A percentile compares a stretch with the other conserved stretches of the same genome.
These are phyloP conservation scores for Epinotia bilunana DNA, from an alignment of 2,888 invertebrate species.

Conservation along the genomic window DNA sequence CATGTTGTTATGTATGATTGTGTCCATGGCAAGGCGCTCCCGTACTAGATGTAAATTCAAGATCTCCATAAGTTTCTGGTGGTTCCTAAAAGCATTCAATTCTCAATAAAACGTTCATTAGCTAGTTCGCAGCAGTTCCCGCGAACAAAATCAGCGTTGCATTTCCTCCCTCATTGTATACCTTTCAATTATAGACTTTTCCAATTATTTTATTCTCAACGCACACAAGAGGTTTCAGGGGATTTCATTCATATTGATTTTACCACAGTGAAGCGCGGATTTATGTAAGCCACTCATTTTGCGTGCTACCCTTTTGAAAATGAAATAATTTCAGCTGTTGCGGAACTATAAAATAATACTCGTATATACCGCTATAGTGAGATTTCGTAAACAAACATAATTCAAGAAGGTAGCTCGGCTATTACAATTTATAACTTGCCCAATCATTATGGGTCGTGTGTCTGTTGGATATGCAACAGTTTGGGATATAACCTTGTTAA, in stretches of 20 bases:
- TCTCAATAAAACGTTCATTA: constrained; percentile 17
- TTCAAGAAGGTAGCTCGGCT: too few relatives aligned
- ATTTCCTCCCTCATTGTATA: constrained; percentile 30
- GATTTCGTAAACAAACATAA: background rate
- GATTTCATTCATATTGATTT: constrained; percentile 20
- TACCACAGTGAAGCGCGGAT: constrained; percentile 15
- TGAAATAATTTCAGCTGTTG: background rate
- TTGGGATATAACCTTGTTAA: too few relatives aligned
- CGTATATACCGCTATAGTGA: background rate
- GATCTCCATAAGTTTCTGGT: constrained; percentile 89
- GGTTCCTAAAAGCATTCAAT: constrained; percentile 79
- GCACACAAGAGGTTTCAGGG: constrained; percentile 11
- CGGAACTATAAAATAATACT: background rate
- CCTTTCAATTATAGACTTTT: constrained; percentile 39
- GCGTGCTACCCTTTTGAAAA: constrained; percentile 23
- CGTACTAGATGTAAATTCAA: constrained; percentile 92
- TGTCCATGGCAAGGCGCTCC: constrained; percentile 89
- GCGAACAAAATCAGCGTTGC: constrained; percentile 9
- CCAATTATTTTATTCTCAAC: constrained; percentile 24
- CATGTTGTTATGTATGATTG: constrained; percentile 88
- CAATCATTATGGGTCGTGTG: too few relatives aligned
- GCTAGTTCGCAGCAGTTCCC: constrained; percentile 10
- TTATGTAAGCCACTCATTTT: constrained; percentile 25
- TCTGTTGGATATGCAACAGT: too few relatives aligned
- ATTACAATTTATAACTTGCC: too few relatives aligned